Evolutionary conservation across 2,797 vertebrate species (phyloP).

Genomic region (Telmatherina bonti): DNA sequence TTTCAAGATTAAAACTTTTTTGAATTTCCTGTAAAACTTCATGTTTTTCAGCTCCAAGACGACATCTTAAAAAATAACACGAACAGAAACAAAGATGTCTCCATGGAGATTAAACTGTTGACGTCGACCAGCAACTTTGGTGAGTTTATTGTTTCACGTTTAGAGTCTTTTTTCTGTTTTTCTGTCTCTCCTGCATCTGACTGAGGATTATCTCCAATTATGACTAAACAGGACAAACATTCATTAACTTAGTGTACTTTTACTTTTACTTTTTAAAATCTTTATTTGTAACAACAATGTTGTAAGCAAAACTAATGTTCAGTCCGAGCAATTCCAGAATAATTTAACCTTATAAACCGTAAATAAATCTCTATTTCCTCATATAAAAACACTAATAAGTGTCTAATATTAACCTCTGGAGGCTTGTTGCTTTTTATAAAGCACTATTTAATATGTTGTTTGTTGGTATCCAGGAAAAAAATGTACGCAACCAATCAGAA

Average conservation of each 20-base stretch:
- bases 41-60: background rate
- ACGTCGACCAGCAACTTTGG: constrained; percentile 18
- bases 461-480: no score
- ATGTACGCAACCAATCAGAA: no score
- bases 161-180: background rate
- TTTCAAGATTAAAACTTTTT: background rate
- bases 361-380: no score
- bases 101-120: constrained; percentile 1
- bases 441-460: no score
- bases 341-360: no score
- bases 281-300: no score
- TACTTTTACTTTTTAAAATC: background rate
- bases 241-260: background rate
- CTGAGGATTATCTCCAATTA: no score
- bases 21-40: background rate
- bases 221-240: background rate
- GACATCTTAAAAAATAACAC: background rate
- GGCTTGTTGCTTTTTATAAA: no score
- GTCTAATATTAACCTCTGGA: no score
- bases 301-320: no score
- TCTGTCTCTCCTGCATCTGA: accelerated
- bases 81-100: background rate
- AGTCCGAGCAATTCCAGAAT: no score
- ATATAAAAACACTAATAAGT: no score
- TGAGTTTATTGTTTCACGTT: constrained; percentile 14